Conservation (phyloP, 2,797 vertebrate species). For the Rallus crepitans region DNA sequence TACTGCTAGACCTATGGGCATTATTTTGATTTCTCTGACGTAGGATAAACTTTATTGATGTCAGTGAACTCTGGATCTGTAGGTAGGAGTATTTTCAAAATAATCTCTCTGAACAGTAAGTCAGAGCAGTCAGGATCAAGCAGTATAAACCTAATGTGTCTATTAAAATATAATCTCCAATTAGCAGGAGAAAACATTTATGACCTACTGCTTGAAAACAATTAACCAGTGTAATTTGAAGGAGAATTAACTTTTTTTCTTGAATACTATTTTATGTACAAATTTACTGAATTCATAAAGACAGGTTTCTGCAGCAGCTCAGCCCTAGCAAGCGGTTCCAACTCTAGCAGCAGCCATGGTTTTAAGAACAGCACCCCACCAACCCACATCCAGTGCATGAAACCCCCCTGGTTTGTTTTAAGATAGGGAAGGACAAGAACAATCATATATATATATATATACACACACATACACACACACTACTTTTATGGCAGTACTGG, state of each 20-base stretch:
- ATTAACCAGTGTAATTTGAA: neutral
- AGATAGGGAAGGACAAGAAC: neutral
- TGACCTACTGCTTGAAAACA: neutral
- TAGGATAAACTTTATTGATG: neutral
- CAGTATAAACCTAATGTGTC: neutral
- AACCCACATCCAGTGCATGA: accelerated
- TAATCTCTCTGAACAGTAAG: neutral
- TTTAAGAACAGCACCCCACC: neutral
- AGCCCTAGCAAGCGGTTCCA: neutral
- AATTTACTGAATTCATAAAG: neutral
- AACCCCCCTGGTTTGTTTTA: neutral
- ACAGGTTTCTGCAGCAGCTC: neutral
- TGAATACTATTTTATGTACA: neutral
- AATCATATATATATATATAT: neutral
- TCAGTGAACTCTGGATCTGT: neutral
- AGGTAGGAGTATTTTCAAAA: neutral
- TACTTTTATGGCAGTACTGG: neutral
- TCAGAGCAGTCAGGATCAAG: neutral
- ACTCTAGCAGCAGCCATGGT: neutral
- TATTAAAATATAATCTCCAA: neutral
- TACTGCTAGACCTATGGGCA: neutral
- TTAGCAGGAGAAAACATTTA: neutral
- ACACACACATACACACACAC: accelerated
- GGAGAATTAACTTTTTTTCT: neutral
- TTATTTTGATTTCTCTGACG: slow-evolving; percentile 17